Percentiles rank a stretch among this genome's conserved stretches.
phyloP scores from a whole-genome alignment of 2,888 invertebrate species.

The Philonicus albiceps region DNA sequence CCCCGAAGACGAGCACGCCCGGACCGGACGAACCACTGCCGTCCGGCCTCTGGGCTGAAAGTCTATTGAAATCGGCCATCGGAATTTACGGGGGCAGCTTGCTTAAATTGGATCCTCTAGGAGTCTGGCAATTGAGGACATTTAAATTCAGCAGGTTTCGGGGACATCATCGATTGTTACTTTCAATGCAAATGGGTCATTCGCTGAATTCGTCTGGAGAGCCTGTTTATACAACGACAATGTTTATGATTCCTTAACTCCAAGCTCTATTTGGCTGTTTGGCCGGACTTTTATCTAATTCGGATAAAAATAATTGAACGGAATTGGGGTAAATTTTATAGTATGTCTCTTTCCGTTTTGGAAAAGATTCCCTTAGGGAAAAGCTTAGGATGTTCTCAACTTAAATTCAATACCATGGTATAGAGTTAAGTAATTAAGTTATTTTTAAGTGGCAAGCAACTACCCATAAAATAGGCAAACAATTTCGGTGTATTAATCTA shows the following conservation, averaged over 20 bases:
- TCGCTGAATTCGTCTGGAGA: background rate
- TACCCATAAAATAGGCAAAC: too few relatives aligned
- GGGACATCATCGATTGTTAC: background rate
- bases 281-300: background rate
- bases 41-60: background rate
- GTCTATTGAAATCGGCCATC: background rate
- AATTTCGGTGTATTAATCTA: too few relatives aligned
- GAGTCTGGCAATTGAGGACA: background rate
- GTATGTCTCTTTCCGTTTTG: background rate
- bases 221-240: background rate
- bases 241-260: background rate
- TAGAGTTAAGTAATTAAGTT: too few relatives aligned
- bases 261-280: background rate
- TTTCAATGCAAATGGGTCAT: background rate
- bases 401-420: too few relatives aligned
- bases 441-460: too few relatives aligned
- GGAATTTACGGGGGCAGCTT: background rate
- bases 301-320: background rate
- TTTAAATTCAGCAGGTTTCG: background rate
- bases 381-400: background rate
- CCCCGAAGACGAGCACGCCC: background rate
- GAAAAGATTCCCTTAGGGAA: background rate
- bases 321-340: background rate
- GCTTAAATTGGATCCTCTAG: background rate
- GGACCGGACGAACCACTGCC: background rate